Base-by-base conservation (phyloP, 1,140 invertebrate species). In the Heliothis subflexa region DNA sequence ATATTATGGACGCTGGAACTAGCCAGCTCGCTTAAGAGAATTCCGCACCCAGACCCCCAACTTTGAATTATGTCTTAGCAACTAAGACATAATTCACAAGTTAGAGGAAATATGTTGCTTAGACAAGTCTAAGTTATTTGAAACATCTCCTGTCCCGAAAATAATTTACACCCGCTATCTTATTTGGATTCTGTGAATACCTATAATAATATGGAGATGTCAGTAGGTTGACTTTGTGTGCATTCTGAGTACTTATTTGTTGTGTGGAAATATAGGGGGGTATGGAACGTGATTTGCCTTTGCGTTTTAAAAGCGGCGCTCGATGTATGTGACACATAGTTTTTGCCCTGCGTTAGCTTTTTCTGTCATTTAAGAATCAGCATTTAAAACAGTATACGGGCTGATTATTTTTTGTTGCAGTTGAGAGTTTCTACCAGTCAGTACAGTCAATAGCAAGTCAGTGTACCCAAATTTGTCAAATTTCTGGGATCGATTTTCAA, bases 51-150 rank as follows among this genome's bases (percentile, higher is more conserved):
- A 52, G 13, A 50, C 21, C 61, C 2, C 14, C 47, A 52, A 70
- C 12, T 70, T 70, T 70, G 66, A 70, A 52, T 70, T 70, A 70
- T 70, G 66, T 25, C 47, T 70, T 70, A 70, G 47, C 21, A 52
- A 70, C 66, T 70, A 70, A 70, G 47, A 70, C 66, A 70, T 50
- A n/a, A 66, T 70, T 70, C 47, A 70, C 12, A 70, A 70, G 16
- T 70, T 70, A 50, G 66, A 70, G 66, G 66, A 70, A 70, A 70
- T 70, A 70, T 70, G 66, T 70, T 70, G 47, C 16, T 70, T 70
- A 54, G 68, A 71, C 21, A 55, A 55, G 21, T 66, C 62, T 40
- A 40, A 71, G 68, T 71, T 54, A 71, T 71, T 54, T 16, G 10
- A 40, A 55, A 71, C 50, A 52, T 55, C 52, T 49, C 16, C 14